Evolutionary conservation across 1,140 invertebrate genomes (phyloP).

Genomic region (Magallana gigas): DNA sequence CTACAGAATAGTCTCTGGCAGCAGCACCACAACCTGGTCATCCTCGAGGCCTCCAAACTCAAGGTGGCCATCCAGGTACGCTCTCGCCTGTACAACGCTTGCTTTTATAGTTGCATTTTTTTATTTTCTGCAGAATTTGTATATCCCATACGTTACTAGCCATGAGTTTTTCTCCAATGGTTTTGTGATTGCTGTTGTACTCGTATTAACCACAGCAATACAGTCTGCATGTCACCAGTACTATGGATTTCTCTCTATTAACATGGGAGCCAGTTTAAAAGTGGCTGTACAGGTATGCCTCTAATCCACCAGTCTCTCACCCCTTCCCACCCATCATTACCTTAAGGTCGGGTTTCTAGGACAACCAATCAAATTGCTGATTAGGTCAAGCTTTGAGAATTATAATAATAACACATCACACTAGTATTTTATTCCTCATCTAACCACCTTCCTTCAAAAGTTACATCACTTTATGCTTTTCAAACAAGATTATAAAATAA

Average conservation of each 20-base stretch:
- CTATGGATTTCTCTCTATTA: conserved; percentile 90
- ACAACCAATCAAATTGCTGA: too few species aligned
- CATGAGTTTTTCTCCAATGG: conserved; percentile 87
- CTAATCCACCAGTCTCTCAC: too few species aligned
- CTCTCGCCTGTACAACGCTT: neutral
- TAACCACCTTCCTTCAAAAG: too few species aligned
- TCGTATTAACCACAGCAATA: conserved; percentile 86
- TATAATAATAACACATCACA: too few species aligned
- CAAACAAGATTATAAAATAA: too few species aligned
- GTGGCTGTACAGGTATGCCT: conserved; percentile 85
- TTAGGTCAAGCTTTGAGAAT: too few species aligned
- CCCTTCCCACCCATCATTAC: too few species aligned
- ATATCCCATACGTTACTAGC: conserved; percentile 77
- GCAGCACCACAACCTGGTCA: conserved; percentile 89
- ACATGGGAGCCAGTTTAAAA: conserved; percentile 89
- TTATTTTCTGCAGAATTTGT: neutral
- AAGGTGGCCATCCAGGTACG: conserved; percentile 87
- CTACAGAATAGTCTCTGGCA: conserved; percentile 91
- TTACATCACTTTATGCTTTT: too few species aligned
- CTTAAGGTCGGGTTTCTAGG: too few species aligned
- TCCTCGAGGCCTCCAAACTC: conserved; percentile 88
- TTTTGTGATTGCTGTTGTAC: conserved; percentile 87
- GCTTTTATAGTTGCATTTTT: neutral
- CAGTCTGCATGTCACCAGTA: conserved; percentile 91
- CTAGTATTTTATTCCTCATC: too few species aligned